phyloP scores from a whole-genome alignment of 2,888 invertebrate species.

The Caradrina kadenii region DNA sequence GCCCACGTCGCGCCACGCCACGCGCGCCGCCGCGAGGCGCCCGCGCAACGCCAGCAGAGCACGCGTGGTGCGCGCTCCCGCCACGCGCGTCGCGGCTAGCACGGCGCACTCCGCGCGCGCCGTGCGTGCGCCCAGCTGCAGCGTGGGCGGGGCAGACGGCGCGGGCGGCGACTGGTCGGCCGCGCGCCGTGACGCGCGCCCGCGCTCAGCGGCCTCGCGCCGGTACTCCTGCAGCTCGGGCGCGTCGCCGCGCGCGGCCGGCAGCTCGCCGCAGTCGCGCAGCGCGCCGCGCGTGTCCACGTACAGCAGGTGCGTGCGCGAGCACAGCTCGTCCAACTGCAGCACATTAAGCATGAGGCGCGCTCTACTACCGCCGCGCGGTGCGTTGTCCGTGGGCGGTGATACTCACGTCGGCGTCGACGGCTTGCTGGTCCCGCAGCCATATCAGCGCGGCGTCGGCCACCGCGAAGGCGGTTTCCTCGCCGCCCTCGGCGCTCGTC shows the following conservation, averaged over 20 bases:
- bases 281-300: slow-evolving; percentile 94
- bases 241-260: slow-evolving; percentile 94
- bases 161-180: slow-evolving; percentile 87
- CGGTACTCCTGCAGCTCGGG: slow-evolving; percentile 95
- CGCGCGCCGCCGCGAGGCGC: slow-evolving; percentile 70
- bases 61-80: slow-evolving; percentile 86
- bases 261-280: slow-evolving; percentile 95
- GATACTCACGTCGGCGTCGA: slow-evolving; percentile 57
- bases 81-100: slow-evolving; percentile 88
- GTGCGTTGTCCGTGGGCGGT: no score
- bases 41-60: slow-evolving; percentile 79
- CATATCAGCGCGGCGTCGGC: slow-evolving; percentile 92
- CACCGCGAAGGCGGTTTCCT: slow-evolving; percentile 89
- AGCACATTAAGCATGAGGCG: no score
- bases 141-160: slow-evolving; percentile 70
- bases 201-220: slow-evolving; percentile 92
- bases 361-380: no score
- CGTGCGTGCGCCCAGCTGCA: slow-evolving; percentile 80
- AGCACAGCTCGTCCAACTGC: slow-evolving; percentile 83
- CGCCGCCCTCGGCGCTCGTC: slow-evolving; percentile 92
- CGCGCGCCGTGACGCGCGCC: slow-evolving; percentile 95
- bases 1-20: slow-evolving; percentile 76
- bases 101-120: slow-evolving; percentile 83
- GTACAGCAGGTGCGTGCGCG: slow-evolving; percentile 94
- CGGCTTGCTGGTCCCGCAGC: slow-evolving; percentile 82